These are phyloP conservation scores for Himalopsyche japonica DNA, from an alignment of 2,888 invertebrate species.

Conservation along the genomic window DNA sequence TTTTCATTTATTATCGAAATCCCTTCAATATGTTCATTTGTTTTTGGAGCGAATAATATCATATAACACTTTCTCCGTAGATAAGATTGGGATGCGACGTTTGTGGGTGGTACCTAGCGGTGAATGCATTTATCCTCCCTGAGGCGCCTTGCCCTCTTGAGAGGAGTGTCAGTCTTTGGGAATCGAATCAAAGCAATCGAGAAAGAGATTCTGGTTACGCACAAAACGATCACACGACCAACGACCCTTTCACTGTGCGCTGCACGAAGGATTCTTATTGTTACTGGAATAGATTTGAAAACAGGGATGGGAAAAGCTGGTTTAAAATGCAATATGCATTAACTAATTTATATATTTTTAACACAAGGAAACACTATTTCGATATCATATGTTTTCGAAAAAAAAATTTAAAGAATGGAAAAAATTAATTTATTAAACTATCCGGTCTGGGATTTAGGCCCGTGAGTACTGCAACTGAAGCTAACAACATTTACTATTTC, in stretches of 20 bases:
- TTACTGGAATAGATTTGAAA: not conserved
- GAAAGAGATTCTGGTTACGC: conserved; percentile 17
- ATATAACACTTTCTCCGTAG: not conserved
- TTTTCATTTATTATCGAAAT: too few relatives aligned
- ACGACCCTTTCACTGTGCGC: not conserved
- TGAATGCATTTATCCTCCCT: conserved; percentile 6
- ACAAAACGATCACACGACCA: conserved; percentile 10
- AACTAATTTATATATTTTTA: too few relatives aligned
- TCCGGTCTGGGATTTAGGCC: too few relatives aligned
- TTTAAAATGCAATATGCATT: too few relatives aligned
- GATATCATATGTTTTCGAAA: too few relatives aligned
- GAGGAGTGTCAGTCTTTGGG: conserved; percentile 13
- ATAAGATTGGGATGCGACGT: not conserved
- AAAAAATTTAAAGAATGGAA: too few relatives aligned
- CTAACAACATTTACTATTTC: too few relatives aligned
- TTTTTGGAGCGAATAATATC: not conserved
- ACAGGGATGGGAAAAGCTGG: not conserved
- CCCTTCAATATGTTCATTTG: too few relatives aligned
- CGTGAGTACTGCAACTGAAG: too few relatives aligned
- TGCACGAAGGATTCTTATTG: conserved; percentile 7
- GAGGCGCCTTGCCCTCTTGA: not conserved
- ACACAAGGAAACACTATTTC: too few relatives aligned
- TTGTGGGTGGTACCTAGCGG: not conserved
- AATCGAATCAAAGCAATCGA: conserved; percentile 30
- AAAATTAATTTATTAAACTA: too few relatives aligned